Base-by-base conservation (phyloP, 2,113 vertebrate genomes). In the Tauraco erythrolophus region DNA sequence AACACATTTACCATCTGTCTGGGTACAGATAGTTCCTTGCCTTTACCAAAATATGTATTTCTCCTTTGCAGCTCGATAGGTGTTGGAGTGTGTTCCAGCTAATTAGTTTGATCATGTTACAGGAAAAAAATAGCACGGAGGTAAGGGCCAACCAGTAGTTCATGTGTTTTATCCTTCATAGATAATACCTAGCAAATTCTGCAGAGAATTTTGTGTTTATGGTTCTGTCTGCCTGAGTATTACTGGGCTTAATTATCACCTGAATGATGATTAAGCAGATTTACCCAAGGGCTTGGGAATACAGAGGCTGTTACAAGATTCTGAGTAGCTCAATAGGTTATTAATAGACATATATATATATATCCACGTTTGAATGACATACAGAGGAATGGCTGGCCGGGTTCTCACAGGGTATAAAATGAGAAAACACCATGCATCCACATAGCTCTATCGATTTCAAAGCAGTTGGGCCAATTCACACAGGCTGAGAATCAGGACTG, bases 31-130 rank as follows among this genome's bases (percentile, higher is more conserved):
- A 39, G 53, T 76, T 72, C 75, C 90, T 94, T 90, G 88, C 84
- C 89, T 97, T 93, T 92, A 92, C 45, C 75, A 82, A 69, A 91
- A 90, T 94, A 92, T 16, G 14, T 71, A 79, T 95, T 88, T 94
- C 76, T 27, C 81, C 79, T 95, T 84, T 95, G 75, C 93, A 84
- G 88, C 72, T 94, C 35, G 46, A 94, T 92, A 95, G 94, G 89
- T 92, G 64, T 93, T 72, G 31, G 89, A 92, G 85, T 78, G 75
- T 96, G 96, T 97, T 94, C 94, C 92, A 97, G 96, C 94, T 97
- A 98, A 97, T 96, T 91, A 94, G 83, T 96, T 97, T 96, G 94
- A 96, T 97, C 96, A 96, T 57, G 76, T 95, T 95, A 79, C 84
- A 48, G 84, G 78, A 93, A 86, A 86, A 96, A 95, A 96, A 92